A percentile compares a stretch with the other conserved stretches of the same genome.
These are phyloP conservation scores for Salvelinus namaycush DNA, from an alignment of 2,113 vertebrate genomes.

Conservation along the genomic window DNA sequence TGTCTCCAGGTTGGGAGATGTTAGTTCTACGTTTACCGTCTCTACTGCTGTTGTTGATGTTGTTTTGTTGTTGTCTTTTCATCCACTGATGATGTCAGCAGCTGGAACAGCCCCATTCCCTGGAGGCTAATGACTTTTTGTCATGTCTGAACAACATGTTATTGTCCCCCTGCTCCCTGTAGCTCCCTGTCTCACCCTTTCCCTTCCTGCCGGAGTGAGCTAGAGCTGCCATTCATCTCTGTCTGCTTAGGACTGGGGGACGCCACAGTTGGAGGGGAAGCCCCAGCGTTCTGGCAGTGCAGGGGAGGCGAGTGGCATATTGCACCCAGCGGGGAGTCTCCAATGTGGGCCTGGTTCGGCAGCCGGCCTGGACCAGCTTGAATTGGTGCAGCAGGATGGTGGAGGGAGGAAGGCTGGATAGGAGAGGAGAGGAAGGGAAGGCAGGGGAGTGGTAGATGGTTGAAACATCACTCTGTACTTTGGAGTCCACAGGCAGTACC, in stretches of 20 bases:
- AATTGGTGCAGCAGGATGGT: constrained; percentile 58
- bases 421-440: constrained; percentile 33
- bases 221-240: constrained; percentile 61
- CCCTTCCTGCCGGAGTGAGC: constrained; percentile 51
- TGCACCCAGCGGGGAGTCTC: constrained; percentile 66
- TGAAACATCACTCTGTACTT: constrained; percentile 44
- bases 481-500: constrained; percentile 27
- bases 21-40: not conserved
- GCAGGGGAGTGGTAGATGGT: constrained; percentile 10
- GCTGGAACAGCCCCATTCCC: constrained; percentile 23
- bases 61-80: not conserved
- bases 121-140: constrained; percentile 43
- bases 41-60: not conserved
- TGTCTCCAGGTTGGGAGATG: too few relatives aligned
- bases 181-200: constrained; percentile 15
- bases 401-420: constrained; percentile 23
- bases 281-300: constrained; percentile 52
- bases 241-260: constrained; percentile 60
- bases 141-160: constrained; percentile 47
- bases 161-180: constrained; percentile 37
- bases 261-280: constrained; percentile 31
- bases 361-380: constrained; percentile 63
- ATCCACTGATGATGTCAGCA: constrained; percentile 6
- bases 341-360: constrained; percentile 43
- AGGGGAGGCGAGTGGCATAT: constrained; percentile 69